phyloP scores from a whole-genome alignment of 2,888 invertebrate genomes.

The Lysandra coridon region DNA sequence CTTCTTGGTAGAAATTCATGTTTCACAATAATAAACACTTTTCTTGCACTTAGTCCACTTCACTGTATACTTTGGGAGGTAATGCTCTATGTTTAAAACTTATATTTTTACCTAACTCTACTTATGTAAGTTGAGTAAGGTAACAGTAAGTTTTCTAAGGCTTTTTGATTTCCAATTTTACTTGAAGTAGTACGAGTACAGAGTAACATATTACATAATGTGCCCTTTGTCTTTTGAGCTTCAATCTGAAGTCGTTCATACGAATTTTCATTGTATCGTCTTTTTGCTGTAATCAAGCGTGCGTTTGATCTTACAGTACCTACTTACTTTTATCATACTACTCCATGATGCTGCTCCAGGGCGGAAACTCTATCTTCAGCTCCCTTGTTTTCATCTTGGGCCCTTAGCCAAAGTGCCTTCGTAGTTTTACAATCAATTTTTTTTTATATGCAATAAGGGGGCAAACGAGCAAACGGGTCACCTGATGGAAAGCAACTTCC shows the following conservation, averaged over 20 bases:
- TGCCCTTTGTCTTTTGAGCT: background rate
- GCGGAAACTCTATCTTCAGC: background rate
- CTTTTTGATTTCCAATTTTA: background rate
- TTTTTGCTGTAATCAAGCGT: background rate
- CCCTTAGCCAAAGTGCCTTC: background rate
- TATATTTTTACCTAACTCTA: background rate
- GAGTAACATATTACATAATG: background rate
- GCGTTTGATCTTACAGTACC: constrained; percentile 14
- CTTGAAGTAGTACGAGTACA: background rate
- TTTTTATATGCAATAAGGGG: too few species aligned
- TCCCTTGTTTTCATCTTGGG: background rate
- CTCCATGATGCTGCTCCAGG: background rate
- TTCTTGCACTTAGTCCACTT: too few species aligned
- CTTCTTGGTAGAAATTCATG: too few species aligned
- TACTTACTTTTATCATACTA: background rate
- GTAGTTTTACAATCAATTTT: background rate
- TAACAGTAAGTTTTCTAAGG: background rate
- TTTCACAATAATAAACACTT: too few species aligned
- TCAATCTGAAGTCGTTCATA: background rate
- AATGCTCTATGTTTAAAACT: background rate
- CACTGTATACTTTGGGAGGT: too few species aligned
- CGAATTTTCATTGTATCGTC: background rate
- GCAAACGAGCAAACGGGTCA: too few species aligned
- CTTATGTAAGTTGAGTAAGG: background rate
- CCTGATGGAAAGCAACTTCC: too few species aligned